Percentiles rank a stretch among this genome's conserved stretches.
Conservation (phyloP, 2,113 vertebrate species). For the Proterorhinus semilunaris region DNA sequence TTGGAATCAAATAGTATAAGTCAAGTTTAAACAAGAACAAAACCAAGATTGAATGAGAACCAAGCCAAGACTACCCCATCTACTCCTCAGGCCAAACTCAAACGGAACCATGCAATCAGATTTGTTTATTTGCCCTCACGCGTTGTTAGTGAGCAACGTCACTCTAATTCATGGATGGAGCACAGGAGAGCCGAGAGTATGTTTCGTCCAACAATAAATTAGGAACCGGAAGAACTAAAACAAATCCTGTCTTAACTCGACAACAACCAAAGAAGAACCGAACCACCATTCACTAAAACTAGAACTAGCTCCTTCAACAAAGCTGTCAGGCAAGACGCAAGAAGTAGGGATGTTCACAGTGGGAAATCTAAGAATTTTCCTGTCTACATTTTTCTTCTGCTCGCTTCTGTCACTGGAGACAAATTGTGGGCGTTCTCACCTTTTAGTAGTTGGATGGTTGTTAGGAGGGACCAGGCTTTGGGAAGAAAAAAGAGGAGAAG, state of each 20-base stretch:
- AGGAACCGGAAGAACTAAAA: no score
- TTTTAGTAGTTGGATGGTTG: conserved; percentile 74
- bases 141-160: no score
- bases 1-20: no score
- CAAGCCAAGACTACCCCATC: no score
- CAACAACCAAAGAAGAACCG: no score
- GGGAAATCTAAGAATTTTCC: not conserved
- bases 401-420: not conserved
- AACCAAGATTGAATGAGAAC: not conserved
- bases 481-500: conserved; percentile 59
- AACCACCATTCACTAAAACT: not conserved
- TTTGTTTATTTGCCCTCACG: no score
- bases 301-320: not conserved
- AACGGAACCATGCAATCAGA: no score
- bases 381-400: not conserved
- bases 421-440: conserved; percentile 13
- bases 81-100: no score
- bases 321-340: not conserved
- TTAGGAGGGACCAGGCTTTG: conserved; percentile 79
- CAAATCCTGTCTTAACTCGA: no score
- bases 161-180: no score
- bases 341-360: not conserved
- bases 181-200: no score
- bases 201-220: no score
- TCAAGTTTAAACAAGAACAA: not conserved